Evolutionary conservation across 2,888 invertebrate species (phyloP), one percentile per base, ranked within the genome.

Genomic region (Palloptera scutellata): DNA sequence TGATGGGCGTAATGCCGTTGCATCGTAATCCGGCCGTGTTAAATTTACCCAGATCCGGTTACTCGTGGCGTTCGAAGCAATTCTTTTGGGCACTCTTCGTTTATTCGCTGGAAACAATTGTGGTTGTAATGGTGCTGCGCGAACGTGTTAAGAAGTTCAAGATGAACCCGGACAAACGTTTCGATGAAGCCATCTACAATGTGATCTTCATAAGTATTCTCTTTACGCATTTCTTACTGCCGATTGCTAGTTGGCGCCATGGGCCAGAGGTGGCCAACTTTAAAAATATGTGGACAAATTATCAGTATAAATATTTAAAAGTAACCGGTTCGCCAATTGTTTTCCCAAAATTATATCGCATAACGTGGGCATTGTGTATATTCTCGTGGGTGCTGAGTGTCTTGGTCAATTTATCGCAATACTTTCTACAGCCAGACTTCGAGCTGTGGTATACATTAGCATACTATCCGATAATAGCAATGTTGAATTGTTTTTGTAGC

Each of bases 261-360:
- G 91, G 91, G 0, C 82, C 83, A 0, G 89, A 92, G 82, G 91
- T 91, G 41, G 91, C 91, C 0, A 89, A 90, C 74, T 92, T 91
- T 75, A 92, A 91, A 82, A 91, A 92, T 76, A 91, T 92, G 91
- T 92, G 91, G 91, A 91, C 91, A 0, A 89, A 89, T 80, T 91
- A 91, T 83, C 91, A 91, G 86, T 89, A 91, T 78, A 82, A 83
- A 67, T 84, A 81, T 72, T 76, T 79, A 19, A 79, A 81, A 70
- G 83, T 84, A 1, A 84, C 84, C 1, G 84, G 91, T 1, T 88
- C 88, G 0, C 88, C 90, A 0, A 89, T 91, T 45, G 86, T 90
- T 3, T 91, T 91, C 76, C 89, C 89, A 0, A 90, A 89, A 73
- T 83, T 91, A 1, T 87, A 89, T 71, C 81, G 86, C 0, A 83